These are phyloP conservation scores for Tragelaphus scriptus DNA, from an alignment of 2,113 vertebrate genomes.

Conservation along the genomic window DNA sequence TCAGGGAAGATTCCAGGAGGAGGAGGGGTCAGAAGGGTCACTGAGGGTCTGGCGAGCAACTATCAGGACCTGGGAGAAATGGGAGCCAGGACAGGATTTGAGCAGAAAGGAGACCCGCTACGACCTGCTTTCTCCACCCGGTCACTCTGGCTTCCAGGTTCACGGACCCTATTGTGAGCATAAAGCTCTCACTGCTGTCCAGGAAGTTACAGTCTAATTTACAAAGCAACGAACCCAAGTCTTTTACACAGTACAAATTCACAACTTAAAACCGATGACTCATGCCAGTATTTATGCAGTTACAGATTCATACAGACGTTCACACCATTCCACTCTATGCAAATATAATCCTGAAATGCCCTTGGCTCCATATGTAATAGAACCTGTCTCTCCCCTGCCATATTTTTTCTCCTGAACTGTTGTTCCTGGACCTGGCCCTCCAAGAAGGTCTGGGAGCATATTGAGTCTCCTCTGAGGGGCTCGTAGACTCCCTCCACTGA, in stretches of 20 bases:
- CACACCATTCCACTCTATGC: background rate
- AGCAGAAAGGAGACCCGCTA: background rate
- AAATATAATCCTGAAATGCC: background rate
- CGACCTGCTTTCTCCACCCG: background rate
- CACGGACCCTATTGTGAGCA: background rate
- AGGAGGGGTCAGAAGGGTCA: background rate
- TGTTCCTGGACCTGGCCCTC: background rate
- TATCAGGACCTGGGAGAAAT: background rate
- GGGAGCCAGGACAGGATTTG: background rate
- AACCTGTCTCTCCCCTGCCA: background rate
- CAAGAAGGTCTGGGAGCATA: background rate
- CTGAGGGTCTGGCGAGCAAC: background rate
- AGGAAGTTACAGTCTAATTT: background rate
- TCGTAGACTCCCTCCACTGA: background rate
- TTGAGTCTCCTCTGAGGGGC: background rate
- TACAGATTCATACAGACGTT: background rate
- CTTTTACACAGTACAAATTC: background rate
- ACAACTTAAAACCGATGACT: background rate
- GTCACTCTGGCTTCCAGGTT: background rate
- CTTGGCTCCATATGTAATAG: background rate
- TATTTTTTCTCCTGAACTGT: background rate
- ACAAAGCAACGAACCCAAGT: background rate
- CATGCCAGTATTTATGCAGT: background rate
- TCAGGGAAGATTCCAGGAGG: background rate
- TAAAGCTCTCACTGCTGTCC: background rate